phyloP scores from a whole-genome alignment of 2,888 invertebrate genomes.

The Amblyteles armatorius region DNA sequence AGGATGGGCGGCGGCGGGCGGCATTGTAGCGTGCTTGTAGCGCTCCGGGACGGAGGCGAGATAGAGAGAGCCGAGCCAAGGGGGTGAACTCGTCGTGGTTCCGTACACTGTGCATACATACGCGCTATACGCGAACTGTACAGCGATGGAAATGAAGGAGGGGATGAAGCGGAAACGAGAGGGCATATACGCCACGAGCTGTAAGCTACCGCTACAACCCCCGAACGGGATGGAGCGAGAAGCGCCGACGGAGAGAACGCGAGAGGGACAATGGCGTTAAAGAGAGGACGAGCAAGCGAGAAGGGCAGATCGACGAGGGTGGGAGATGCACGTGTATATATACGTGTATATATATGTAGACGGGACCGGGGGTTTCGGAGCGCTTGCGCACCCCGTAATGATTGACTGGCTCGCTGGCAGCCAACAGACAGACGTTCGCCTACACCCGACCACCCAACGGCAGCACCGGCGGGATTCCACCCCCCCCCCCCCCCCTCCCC shows the following conservation, averaged over 20 bases:
- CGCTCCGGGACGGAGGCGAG: slow-evolving; percentile 45
- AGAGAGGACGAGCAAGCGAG: slow-evolving; percentile 60
- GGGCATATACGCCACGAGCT: slow-evolving; percentile 41
- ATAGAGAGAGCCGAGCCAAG: slow-evolving; percentile 72
- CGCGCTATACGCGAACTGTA: neutral
- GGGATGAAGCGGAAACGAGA: slow-evolving; percentile 60
- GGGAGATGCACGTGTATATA: slow-evolving; percentile 39
- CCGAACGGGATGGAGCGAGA: slow-evolving; percentile 55
- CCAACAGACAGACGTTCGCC: slow-evolving; percentile 85
- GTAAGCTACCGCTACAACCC: slow-evolving; percentile 17
- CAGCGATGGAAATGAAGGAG: slow-evolving; percentile 67
- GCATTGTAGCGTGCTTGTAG: slow-evolving; percentile 83
- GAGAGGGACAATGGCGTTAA: slow-evolving; percentile 43
- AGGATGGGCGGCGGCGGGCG: slow-evolving; percentile 83
- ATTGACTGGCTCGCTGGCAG: slow-evolving; percentile 85
- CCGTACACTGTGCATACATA: slow-evolving; percentile 1
- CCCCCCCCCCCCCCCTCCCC: slow-evolving; percentile 71
- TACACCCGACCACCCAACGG: slow-evolving; percentile 71
- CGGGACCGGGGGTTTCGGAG: slow-evolving; percentile 66
- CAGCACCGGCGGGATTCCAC: slow-evolving; percentile 41
- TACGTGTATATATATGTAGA: neutral
- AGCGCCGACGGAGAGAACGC: slow-evolving; percentile 36
- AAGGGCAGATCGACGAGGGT: slow-evolving; percentile 67
- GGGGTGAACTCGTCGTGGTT: slow-evolving; percentile 78
- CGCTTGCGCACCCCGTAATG: slow-evolving; percentile 84